Percentiles rank a stretch among this genome's conserved stretches.
phyloP scores from a whole-genome alignment of 2,888 invertebrate species.

The Agrilus cyanescens region DNA sequence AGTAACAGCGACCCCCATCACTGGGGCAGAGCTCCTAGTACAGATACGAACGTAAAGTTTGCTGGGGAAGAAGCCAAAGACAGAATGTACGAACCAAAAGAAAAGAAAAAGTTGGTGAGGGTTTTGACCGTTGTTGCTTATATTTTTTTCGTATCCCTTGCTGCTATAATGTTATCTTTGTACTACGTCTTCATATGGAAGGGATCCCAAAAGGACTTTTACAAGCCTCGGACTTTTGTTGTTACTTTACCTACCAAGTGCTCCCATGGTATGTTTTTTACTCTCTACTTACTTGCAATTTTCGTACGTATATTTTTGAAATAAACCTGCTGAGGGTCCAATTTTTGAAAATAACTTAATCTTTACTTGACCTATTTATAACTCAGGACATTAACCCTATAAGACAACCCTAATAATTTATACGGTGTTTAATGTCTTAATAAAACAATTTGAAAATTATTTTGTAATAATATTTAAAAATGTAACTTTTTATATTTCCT shows the following conservation, averaged over 20 bases:
- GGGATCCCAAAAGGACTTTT: conserved; percentile 44
- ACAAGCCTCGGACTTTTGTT: conserved; percentile 8
- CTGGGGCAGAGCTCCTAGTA: conserved; percentile 25
- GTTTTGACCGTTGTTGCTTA: conserved; percentile 89
- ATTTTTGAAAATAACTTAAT: no score
- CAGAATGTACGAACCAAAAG: conserved; percentile 68
- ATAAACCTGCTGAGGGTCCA: no score
- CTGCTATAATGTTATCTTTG: conserved; percentile 83
- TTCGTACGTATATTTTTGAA: no score
- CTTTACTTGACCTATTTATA: no score
- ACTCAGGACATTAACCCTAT: no score
- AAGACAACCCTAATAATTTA: no score
- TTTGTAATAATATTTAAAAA: no score
- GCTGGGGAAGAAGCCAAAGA: conserved; percentile 54
- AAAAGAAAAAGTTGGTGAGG: conserved; percentile 77
- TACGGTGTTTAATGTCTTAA: no score
- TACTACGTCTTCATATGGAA: conserved; percentile 95
- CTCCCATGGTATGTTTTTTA: conserved; percentile 9
- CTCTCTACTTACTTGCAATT: background rate
- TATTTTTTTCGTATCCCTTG: conserved; percentile 86
- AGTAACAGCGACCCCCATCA: conserved; percentile 19
- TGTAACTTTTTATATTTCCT: no score
- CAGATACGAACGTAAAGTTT: conserved; percentile 51
- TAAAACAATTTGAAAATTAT: no score
- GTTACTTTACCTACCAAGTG: conserved; percentile 8